phyloP scores from a whole-genome alignment of 2,888 invertebrate species.

The Ephialtes manifestator region DNA sequence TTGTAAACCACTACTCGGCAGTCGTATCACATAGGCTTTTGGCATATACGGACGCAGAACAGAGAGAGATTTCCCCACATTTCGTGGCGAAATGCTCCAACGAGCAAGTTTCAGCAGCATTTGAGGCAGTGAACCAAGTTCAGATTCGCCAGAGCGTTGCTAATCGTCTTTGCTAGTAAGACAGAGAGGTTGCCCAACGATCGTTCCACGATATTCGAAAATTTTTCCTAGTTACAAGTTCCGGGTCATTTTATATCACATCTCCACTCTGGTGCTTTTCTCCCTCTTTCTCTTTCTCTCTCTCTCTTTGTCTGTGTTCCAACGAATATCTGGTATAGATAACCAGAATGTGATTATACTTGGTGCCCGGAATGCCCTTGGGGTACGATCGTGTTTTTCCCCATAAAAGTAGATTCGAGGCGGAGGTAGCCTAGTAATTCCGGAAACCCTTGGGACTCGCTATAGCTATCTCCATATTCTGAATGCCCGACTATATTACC shows the following conservation, averaged over 20 bases:
- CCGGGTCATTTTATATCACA: slow-evolving; percentile 52
- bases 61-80: background rate
- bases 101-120: slow-evolving; percentile 56
- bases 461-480: slow-evolving; percentile 52
- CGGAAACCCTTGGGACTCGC: slow-evolving; percentile 49
- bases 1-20: background rate
- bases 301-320: slow-evolving; percentile 15
- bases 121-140: slow-evolving; percentile 61
- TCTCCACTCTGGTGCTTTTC: slow-evolving; percentile 15
- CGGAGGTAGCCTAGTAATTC: slow-evolving; percentile 53
- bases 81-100: slow-evolving; percentile 47
- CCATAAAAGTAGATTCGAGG: slow-evolving; percentile 66
- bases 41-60: background rate
- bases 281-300: no score
- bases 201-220: slow-evolving; percentile 63
- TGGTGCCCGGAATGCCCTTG: slow-evolving; percentile 60
- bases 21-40: background rate
- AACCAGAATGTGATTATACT: slow-evolving; percentile 67
- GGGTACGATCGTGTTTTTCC: slow-evolving; percentile 65
- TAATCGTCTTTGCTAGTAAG: slow-evolving; percentile 51
- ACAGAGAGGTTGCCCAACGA: slow-evolving; percentile 49
- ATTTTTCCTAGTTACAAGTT: slow-evolving; percentile 60
- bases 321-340: slow-evolving; percentile 54
- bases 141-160: slow-evolving; percentile 59
- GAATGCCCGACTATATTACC: slow-evolving; percentile 35